Base-by-base conservation (phyloP, 2,888 invertebrate species). In the Neoitamus cyanurus region DNA sequence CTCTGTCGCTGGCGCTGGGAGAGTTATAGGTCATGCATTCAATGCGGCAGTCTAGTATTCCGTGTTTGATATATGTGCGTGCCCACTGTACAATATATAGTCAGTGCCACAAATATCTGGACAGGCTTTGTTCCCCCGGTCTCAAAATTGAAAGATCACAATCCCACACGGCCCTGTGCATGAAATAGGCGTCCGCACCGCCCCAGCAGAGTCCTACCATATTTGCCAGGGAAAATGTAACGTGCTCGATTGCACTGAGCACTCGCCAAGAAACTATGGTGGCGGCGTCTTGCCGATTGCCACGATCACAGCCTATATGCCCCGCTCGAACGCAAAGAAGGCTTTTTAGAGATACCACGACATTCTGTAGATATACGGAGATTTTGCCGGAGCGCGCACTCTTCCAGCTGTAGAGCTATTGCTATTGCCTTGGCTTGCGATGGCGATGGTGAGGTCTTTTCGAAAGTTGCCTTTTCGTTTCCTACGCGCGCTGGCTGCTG, bases 381-480 rank as follows among this genome's bases (percentile, higher is more conserved):
- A 68, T 25, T 82, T 46, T 13, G 77, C 77, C 30, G 25, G 42
- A 46, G 25, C 20, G 13, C 77, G 15, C 46, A 77, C 77, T 77
- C 77, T 46, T 77, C 46, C 46, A 25, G 9, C 37, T 77, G 9
- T 42, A 42, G 42, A 42, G 42, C n/a, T 42, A 42, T n/a, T n/a
- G n/a, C n/a, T 42, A 42, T 42, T 42, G 77, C 77, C 77, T 77
- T 77, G 77, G 77, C 28, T 77, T 28, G 42, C 77, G 20, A 25
- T 7, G 34, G 7, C 34, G 34, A 34, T 20, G 20, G 58, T 58
- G 42, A 77, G 42, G 77, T 46, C 77, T 77, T 83, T 83, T 83
- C 69, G 82, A 83, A 83, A 83, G 82, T 83, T 83, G 82, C 69
- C 68, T 80, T 82, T 83, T 83, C 48, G 58, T 80, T 34, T 80